Percentiles rank a stretch among this genome's conserved stretches.
Evolutionary conservation across 2,797 vertebrate species (phyloP).

Genomic region (Alectoris magna): DNA sequence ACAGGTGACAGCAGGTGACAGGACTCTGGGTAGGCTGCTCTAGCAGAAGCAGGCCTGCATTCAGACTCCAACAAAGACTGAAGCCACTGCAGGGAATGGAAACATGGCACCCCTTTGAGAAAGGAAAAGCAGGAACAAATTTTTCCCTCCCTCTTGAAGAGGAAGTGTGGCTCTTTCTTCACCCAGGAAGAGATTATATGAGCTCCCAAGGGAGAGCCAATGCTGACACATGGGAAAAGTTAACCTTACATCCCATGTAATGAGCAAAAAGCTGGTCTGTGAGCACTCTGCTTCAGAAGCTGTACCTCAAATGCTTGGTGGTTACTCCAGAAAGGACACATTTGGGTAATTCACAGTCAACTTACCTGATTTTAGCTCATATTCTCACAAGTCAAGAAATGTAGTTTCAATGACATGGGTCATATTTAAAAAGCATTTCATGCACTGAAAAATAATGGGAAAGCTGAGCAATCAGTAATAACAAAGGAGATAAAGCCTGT

Average conservation of each 20-base stretch:
- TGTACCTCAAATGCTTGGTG: background rate
- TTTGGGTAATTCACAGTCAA: background rate
- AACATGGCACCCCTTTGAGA: background rate
- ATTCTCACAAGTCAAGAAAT: background rate
- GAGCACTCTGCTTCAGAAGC: background rate
- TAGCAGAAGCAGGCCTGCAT: background rate
- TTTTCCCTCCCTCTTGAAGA: background rate
- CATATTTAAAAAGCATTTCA: background rate
- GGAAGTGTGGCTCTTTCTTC: background rate
- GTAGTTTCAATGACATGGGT: background rate
- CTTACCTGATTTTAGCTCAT: slow-evolving; percentile 37
- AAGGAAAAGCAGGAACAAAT: background rate
- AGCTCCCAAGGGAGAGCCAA: background rate
- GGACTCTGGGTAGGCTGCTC: background rate
- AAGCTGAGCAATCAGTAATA: background rate
- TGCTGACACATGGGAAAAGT: background rate
- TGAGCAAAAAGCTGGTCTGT: background rate
- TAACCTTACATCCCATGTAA: background rate
- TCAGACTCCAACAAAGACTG: background rate
- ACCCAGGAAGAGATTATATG: background rate
- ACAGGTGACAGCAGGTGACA: background rate
- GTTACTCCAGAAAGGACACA: background rate
- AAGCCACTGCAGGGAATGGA: background rate
- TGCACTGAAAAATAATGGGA: background rate
- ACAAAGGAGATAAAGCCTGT: background rate